These are phyloP conservation scores for Nothobranchius kuhntae DNA, from an alignment of 2,113 vertebrate species.

Conservation along the genomic window DNA sequence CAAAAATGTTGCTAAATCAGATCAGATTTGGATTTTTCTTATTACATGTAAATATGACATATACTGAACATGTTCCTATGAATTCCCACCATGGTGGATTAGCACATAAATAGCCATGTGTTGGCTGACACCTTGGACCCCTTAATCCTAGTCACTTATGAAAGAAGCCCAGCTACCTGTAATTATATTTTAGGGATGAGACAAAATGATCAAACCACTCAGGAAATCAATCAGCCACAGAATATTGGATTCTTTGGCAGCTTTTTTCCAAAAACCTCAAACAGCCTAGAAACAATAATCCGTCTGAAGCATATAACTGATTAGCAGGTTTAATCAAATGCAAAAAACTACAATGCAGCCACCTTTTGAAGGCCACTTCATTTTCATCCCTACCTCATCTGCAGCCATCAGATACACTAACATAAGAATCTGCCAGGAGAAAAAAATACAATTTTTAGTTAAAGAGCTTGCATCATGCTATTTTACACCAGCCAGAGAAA, in stretches of 20 bases:
- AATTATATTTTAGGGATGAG: slow-evolving; percentile 42
- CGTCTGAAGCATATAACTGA: slow-evolving; percentile 28
- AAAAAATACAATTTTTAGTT: neutral
- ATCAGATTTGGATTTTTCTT: too few species aligned
- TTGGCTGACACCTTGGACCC: neutral
- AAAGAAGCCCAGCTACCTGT: slow-evolving; percentile 26
- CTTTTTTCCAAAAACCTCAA: slow-evolving; percentile 24
- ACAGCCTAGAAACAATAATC: slow-evolving; percentile 25
- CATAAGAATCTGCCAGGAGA: neutral
- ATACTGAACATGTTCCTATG: too few species aligned
- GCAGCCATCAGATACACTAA: slow-evolving; percentile 25
- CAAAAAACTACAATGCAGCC: slow-evolving; percentile 29
- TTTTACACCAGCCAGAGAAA: too few species aligned
- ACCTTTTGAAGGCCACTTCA: slow-evolving; percentile 44
- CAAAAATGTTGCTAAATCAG: too few species aligned
- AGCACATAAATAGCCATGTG: neutral
- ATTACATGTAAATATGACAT: too few species aligned
- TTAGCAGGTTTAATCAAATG: slow-evolving; percentile 37
- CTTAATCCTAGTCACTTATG: slow-evolving; percentile 21
- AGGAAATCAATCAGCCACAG: slow-evolving; percentile 53
- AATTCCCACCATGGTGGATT: too few species aligned
- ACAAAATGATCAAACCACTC: slow-evolving; percentile 24
- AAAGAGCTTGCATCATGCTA: too few species aligned
- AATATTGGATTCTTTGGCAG: slow-evolving; percentile 45
- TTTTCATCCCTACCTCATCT: slow-evolving; percentile 34